A percentile compares a stretch with the other conserved stretches of the same genome.
These are phyloP conservation scores for Orthonevra nobilis DNA, from an alignment of 2,888 invertebrate species.

Conservation along the genomic window DNA sequence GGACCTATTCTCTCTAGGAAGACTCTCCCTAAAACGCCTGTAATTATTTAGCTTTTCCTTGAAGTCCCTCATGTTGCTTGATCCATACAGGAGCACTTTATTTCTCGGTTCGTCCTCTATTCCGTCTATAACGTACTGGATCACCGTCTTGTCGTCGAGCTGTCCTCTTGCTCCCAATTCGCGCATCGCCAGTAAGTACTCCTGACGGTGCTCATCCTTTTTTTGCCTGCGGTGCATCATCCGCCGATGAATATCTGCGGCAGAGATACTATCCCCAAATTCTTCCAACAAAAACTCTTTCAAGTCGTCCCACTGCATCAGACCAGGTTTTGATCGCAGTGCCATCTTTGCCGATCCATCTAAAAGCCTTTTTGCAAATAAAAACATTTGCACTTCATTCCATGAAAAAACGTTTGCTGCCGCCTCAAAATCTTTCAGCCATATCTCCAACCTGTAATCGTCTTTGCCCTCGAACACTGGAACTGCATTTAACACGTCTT, in stretches of 20 bases:
- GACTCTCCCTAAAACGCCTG: too few relatives aligned
- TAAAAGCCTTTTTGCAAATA: not conserved
- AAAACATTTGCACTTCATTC: not conserved
- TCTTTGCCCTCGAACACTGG: not conserved
- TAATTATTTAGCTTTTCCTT: not conserved
- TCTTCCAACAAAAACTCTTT: not conserved
- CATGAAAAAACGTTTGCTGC: not conserved
- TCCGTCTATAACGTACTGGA: slow-evolving; percentile 1
- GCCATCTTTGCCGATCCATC: not conserved
- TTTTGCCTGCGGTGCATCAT: not conserved
- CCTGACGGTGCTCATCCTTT: not conserved
- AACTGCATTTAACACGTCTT: not conserved
- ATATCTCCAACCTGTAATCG: not conserved
- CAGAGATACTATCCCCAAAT: not conserved
- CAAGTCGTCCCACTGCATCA: not conserved
- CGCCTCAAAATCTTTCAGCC: not conserved
- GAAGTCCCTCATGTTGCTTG: not conserved
- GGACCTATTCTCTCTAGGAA: too few relatives aligned
- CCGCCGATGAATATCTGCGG: not conserved
- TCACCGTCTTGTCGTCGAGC: not conserved
- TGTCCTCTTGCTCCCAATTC: not conserved
- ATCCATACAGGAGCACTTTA: not conserved
- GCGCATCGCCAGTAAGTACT: slow-evolving; percentile 3
- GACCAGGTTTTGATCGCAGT: not conserved
- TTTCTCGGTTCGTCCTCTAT: not conserved